Base-by-base conservation (phyloP, 2,888 invertebrate species). In the Imbricaverruca yamaguchii region DNA sequence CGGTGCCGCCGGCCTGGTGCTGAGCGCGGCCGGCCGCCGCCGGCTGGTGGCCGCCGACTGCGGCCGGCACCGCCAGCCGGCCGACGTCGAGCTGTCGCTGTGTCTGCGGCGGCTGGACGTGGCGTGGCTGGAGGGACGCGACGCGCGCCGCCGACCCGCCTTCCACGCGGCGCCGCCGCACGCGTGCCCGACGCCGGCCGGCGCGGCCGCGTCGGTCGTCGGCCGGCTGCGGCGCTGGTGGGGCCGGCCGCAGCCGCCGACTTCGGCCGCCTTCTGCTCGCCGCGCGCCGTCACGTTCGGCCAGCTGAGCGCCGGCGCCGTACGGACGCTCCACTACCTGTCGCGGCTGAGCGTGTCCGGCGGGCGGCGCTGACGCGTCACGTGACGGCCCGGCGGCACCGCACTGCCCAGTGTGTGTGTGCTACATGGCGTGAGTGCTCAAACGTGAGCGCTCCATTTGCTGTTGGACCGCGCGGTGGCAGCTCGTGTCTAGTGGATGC, bases 61-160 rank as follows among this genome's bases (percentile, higher is more conserved):
- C 74, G 74, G 74, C 74, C 25, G 53, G 74, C 74, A 9, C 23
- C 74, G 74, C 15, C 53, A 53, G 74, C 53, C 74, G 18, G 74
- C 74, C 25, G 74, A 74, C 18, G 8, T 25, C 18, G 18, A 74
- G 53, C 74, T 74, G 53, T 53, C 74, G 18, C 18, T 53, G 15
- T 74, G 74, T 13, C 74, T 74, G 53, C 74, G 53, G 23, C 74
- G 18, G 53, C 74, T 74, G 74, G 74, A 53, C 21, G 18, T 53
- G 18, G 8, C 53, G 18, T 23, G 11, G 18, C 39, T 6, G 18
- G 15, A 74, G 1, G 18, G 13, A 13, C 39, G 74, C 74, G 74
- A 65, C 65, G 10, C 10, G 10, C 65, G 23, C 18, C 65, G 23
- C 18, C 65, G 65, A 12, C 65, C 65, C n/a, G n/a, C 53, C 15